phyloP scores from a whole-genome alignment of 2,797 vertebrate genomes.

The Bradypodion pumilum region DNA sequence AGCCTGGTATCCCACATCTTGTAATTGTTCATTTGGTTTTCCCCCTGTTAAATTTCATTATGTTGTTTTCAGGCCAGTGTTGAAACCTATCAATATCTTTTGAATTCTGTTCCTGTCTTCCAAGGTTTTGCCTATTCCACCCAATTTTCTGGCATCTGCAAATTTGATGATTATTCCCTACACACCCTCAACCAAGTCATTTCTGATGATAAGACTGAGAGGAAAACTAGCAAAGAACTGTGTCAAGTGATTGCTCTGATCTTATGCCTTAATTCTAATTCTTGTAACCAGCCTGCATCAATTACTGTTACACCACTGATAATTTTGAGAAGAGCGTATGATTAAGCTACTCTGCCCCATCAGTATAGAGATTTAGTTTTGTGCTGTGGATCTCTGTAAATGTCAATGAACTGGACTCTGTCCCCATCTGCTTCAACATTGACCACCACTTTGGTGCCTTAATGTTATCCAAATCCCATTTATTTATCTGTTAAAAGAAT shows the following conservation, averaged over 20 bases:
- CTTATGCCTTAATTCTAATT: background rate
- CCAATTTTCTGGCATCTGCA: no score
- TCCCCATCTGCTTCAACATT: slow-evolving; percentile 56
- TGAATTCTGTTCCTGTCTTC: no score
- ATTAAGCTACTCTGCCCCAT: slow-evolving; percentile 15
- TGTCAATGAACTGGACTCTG: slow-evolving; percentile 45
- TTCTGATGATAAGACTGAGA: no score
- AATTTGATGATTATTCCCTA: no score
- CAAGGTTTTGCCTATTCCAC: no score
- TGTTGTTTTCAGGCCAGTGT: no score
- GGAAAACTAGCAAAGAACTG: background rate
- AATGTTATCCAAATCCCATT: slow-evolving; percentile 56
- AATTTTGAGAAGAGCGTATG: no score
- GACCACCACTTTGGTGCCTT: slow-evolving; percentile 58
- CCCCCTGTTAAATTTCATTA: no score
- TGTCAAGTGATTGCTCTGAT: background rate
- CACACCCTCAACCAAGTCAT: no score
- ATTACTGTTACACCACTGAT: background rate
- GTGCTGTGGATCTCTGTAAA: slow-evolving; percentile 3
- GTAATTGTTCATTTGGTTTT: no score
- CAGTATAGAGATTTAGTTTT: slow-evolving; percentile 11
- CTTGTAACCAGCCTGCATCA: background rate
- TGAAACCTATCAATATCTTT: no score
- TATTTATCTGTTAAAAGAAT: slow-evolving; percentile 65
- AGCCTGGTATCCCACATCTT: no score